Evolutionary conservation across 2,888 invertebrate genomes (phyloP), one percentile per base, ranked within the genome.

Genomic region (Junonia oenone): DNA sequence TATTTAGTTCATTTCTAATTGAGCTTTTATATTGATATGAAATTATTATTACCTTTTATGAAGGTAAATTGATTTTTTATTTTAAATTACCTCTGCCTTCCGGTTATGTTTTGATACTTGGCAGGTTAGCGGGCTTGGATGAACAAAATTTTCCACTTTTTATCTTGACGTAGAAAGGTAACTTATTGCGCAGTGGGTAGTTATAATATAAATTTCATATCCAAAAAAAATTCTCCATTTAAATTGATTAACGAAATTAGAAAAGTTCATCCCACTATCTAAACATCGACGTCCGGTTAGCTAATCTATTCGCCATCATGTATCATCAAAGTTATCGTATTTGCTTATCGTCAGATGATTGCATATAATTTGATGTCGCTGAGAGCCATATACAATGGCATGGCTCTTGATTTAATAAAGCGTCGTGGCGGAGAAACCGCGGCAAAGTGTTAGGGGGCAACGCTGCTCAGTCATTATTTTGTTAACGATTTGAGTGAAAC

Each of bases 401-500:
- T 71, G 74, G 73, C 73, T 74, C 75, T 69, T 76, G 80, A 81
- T 80, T 83, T 81, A 85, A 84, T 86, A 84, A 82, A 85, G 75
- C 70, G 72, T 62, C 59, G 64, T 59, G 69, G 62, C 56, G 67
- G 83, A 78, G 81, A 83, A 83, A 83, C 72, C 66, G 61, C 73
- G 75, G 72, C 79, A 81, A 83, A 85, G 84, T 84, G 82, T 83
- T 76, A 71, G 69, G 73, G 51, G 72, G 71, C 71, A 68, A 66
- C 68, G 65, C 66, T 73, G 76, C 76, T 69, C 72, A 73, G 76
- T 83, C 76, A 80, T 84, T 83, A 81, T 79, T 81, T 75, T 79
- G 82, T 81, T 81, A 76, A 76, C 71, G 72, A 78, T 78, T 82
- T 78, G 72, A 82, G 81, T 81, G 82, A 82, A 85, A 84, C 77